A percentile compares a stretch with the other conserved stretches of the same genome.
phyloP scores from a whole-genome alignment of 2,113 vertebrate genomes.

The Scartelaos histophorus region DNA sequence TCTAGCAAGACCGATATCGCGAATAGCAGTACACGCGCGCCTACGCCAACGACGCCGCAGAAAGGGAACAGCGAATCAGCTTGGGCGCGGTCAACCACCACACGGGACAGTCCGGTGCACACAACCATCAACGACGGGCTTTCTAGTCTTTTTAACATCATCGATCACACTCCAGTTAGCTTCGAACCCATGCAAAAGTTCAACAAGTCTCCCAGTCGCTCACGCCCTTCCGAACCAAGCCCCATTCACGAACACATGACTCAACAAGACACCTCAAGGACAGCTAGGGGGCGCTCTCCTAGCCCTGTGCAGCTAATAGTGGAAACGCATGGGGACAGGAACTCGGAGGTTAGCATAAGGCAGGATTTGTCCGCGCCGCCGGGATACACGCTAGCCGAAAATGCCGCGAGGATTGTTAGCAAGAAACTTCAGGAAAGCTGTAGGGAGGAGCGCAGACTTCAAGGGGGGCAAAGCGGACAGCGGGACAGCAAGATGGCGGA shows the following conservation, averaged over 20 bases:
- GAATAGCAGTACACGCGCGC: slow-evolving; percentile 62
- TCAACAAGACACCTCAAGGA: slow-evolving; percentile 77
- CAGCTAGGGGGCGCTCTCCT: slow-evolving; percentile 85
- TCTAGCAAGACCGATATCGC: slow-evolving; percentile 60
- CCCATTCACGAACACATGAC: slow-evolving; percentile 50
- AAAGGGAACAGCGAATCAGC: slow-evolving; percentile 94
- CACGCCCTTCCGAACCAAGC: slow-evolving; percentile 74
- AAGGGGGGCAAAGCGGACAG: slow-evolving; percentile 72
- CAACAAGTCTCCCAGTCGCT: slow-evolving; percentile 82
- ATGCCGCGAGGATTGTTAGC: slow-evolving; percentile 89
- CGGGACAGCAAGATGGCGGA: slow-evolving; percentile 67
- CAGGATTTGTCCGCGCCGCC: slow-evolving; percentile 93
- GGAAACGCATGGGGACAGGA: slow-evolving; percentile 85
- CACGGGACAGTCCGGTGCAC: slow-evolving; percentile 94
- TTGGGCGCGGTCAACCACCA: slow-evolving; percentile 97
- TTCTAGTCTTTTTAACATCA: slow-evolving; percentile 98
- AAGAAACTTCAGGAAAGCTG: slow-evolving; percentile 92
- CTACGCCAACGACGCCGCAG: slow-evolving; percentile 80
- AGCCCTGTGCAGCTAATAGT: slow-evolving; percentile 86
- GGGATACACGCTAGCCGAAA: slow-evolving; percentile 89
- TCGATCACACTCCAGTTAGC: slow-evolving; percentile 89
- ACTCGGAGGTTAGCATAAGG: slow-evolving; percentile 83
- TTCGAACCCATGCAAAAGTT: slow-evolving; percentile 87
- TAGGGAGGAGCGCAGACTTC: slow-evolving; percentile 84
- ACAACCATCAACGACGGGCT: slow-evolving; percentile 96